phyloP scores from a whole-genome alignment of 2,797 vertebrate species.

The Falco peregrinus region DNA sequence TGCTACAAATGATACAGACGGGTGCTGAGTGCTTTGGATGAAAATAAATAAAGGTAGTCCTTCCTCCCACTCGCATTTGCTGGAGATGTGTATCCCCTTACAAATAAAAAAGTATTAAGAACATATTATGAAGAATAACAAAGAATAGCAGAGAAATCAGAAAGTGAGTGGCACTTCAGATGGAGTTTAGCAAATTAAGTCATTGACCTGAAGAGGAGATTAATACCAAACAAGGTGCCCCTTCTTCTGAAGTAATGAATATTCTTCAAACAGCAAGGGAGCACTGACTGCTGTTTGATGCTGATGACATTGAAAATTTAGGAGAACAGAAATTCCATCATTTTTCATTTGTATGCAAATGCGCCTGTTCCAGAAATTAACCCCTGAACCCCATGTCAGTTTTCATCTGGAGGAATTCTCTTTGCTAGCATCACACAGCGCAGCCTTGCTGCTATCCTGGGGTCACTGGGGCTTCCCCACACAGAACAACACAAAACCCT shows the following conservation, averaged over 20 bases:
- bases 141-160: slow-evolving; percentile 73
- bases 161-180: slow-evolving; percentile 85
- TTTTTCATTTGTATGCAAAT: slow-evolving; percentile 99
- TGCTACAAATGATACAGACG: not conserved
- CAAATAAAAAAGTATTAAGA: slow-evolving; percentile 82
- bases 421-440: slow-evolving; percentile 71
- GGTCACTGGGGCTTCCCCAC: slow-evolving; percentile 78
- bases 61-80: slow-evolving; percentile 58
- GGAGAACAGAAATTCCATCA: slow-evolving; percentile 94
- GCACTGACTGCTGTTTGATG: slow-evolving; percentile 86
- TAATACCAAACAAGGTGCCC: slow-evolving; percentile 98
- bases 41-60: slow-evolving; percentile 4
- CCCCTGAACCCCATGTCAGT: slow-evolving; percentile 95
- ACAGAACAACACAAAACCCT: slow-evolving; percentile 63
- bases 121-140: slow-evolving; percentile 84
- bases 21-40: not conserved
- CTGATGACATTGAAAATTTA: slow-evolving; percentile 98
- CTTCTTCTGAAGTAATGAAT: slow-evolving; percentile 93
- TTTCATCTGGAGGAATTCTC: slow-evolving; percentile 91
- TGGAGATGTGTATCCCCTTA: slow-evolving; percentile 75
- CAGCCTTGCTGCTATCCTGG: slow-evolving; percentile 70
- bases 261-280: slow-evolving; percentile 89
- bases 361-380: slow-evolving; percentile 98
- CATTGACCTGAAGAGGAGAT: slow-evolving; percentile 94
- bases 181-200: slow-evolving; percentile 95